Evolutionary conservation across 2,113 vertebrate species (phyloP), one percentile per base, ranked within the genome.

Genomic region (Camelus dromedarius): DNA sequence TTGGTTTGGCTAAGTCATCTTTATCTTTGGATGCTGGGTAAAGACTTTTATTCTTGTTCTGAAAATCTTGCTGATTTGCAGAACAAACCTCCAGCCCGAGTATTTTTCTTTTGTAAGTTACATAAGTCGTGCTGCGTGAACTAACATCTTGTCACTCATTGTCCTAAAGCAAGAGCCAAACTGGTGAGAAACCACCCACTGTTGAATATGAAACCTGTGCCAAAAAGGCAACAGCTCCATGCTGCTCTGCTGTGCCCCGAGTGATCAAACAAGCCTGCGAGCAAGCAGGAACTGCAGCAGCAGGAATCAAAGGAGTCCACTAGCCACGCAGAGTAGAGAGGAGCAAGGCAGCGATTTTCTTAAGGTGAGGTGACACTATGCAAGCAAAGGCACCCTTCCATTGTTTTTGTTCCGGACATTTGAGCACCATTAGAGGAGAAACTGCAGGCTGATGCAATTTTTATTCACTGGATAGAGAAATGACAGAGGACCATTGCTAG

Each of bases 71-170:
- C 94, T 93, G 96, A 97, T 97, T 97, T 96, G 73, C 91, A 67
- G 93, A 95, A 87, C 75, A 94, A 89, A 89, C 32, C 89, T 89
- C 82, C 89, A 46, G 77, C 64, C 6, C 22, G 48, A 75, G 83
- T 85, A 72, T 62, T 95, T 94, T 86, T 60, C 73, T 90, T 97
- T 96, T 72, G 75, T 91, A 24, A 82, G 92, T 97, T 96, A 91
- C 58, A 11, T 96, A 95, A 97, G 95, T 85, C 84, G 0, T 96
- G 91, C 96, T 97, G 96, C 92, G 95, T 76, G 89, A 94, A 89
- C 91, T 96, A 93, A 96, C 82, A 87, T 96, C 95, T 91, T 96
- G 96, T 93, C 96, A 95, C 91, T 97, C 81, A 96, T 89, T 97
- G 94, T 97, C 96, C 97, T 96, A 50, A 94, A 96, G 96, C 86